phyloP scores from a whole-genome alignment of 2,888 invertebrate genomes.

The Drosophila cracens region DNA sequence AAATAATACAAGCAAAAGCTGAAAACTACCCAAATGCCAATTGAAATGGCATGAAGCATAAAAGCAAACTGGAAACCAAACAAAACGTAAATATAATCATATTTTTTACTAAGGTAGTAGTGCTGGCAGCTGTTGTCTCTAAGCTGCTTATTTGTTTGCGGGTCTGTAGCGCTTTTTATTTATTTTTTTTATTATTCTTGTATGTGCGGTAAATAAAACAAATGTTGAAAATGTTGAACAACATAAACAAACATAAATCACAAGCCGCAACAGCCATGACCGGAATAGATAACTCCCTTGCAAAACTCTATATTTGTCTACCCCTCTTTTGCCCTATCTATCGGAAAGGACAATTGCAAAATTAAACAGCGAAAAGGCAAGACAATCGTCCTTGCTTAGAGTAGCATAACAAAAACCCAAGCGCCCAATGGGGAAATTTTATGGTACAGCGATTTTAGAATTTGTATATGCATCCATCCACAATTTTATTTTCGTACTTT shows the following conservation, averaged over 20 bases:
- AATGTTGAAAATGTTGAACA: conserved; percentile 60
- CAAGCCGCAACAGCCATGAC: conserved; percentile 67
- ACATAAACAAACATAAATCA: conserved; percentile 75
- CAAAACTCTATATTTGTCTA: conserved; percentile 2
- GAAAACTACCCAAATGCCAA: not conserved
- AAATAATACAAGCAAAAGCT: not conserved
- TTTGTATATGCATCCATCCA: conserved; percentile 59
- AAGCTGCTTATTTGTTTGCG: conserved; percentile 43
- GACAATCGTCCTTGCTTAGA: conserved; percentile 60
- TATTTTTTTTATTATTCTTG: conserved; percentile 15
- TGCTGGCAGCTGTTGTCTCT: conserved; percentile 24
- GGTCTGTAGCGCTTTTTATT: conserved; percentile 1
- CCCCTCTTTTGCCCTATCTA: not conserved
- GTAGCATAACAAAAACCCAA: conserved; percentile 49
- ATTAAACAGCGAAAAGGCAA: conserved; percentile 77
- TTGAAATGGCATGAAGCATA: not conserved
- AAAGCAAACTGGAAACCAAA: conserved; percentile 9
- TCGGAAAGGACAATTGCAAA: conserved; percentile 77
- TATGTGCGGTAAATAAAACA: conserved; percentile 64
- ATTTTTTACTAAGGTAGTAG: conserved; percentile 23
- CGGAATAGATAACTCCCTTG: conserved; percentile 65
- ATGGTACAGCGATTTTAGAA: conserved; percentile 80
- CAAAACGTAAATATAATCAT: conserved; percentile 31
- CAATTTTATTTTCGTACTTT: conserved; percentile 10
- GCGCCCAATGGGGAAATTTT: conserved; percentile 82